Evolutionary conservation across 1,140 invertebrate species (phyloP), one percentile per base, ranked within the genome.

Genomic region (Coelopa frigida): DNA sequence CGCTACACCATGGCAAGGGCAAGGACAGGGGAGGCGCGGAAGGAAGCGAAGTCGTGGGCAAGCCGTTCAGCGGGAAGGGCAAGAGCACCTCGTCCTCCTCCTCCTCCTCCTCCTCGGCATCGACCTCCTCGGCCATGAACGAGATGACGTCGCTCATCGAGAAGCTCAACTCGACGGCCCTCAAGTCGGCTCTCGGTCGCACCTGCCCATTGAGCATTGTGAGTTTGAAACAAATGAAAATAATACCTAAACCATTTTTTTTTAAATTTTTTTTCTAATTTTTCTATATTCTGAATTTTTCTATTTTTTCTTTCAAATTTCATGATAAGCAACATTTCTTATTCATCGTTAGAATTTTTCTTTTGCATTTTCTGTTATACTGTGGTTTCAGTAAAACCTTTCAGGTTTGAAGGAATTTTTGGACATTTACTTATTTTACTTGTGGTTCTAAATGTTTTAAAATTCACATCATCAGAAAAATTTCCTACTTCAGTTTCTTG

Each of bases 171-270:
- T 21, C 33, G 26, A 40, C 58, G 20, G 46, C 48, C 10, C 15
- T 51, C 17, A 36, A 52, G 11, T 12, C 32, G 22, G 15, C 17
- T 2, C 5, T 20, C 40, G 53, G 56, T 46, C 61, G 61, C 44
- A 59, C 53, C 44, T 69, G 66, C 38, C 66, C 66, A 5, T 38
- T 69, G 42, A 65, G 57, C 20, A 65, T 69, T 38, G 66, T 69
- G 55, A 68, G 65, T 68, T 40, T 33, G 20, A 29, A 29, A 10
- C 8, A 29, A 29, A 29, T 29, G 14, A 29, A 29, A 10, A 10
- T 29, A n/a, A n/a, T n/a, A n/a, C n/a, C n/a, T n/a, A n/a, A n/a
- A n/a, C n/a, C n/a, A n/a, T n/a, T n/a, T n/a, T n/a, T n/a, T 12
- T 27, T 40, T 24, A 3, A 6, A 36, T 26, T 17, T 11, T 42